Percentiles rank a stretch among this genome's conserved stretches.
phyloP scores from a whole-genome alignment of 2,113 vertebrate genomes.

The Laticauda laticaudata region DNA sequence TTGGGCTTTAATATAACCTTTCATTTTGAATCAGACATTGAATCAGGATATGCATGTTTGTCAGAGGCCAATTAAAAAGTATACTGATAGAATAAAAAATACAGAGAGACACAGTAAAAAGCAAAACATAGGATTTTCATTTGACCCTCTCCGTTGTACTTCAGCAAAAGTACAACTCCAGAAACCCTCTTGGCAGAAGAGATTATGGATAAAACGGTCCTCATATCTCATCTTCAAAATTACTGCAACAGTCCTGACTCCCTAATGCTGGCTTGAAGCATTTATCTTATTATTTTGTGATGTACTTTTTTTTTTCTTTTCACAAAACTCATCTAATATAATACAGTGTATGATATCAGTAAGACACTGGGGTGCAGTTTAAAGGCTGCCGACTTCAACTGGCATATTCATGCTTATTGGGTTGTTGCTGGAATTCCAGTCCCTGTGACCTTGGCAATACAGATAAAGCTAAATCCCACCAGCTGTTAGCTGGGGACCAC shows the following conservation, averaged over 20 bases:
- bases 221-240: not conserved
- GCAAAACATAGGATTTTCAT: not conserved
- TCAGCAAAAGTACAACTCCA: not conserved
- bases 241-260: not conserved
- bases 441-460: not conserved
- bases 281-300: not conserved
- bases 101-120: not conserved
- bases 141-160: not conserved
- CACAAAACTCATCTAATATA: not conserved
- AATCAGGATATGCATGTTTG: not conserved
- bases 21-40: not conserved
- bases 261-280: not conserved
- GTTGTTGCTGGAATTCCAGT: not conserved
- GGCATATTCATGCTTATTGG: not conserved
- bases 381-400: not conserved
- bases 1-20: not conserved
- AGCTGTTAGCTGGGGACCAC: not conserved
- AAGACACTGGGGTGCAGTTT: not conserved
- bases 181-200: not conserved
- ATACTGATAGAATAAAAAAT: not conserved
- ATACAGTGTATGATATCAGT: not conserved
- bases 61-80: not conserved
- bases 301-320: not conserved
- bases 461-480: not conserved
- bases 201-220: not conserved